These are phyloP conservation scores for Gavia stellata DNA, from an alignment of 2,113 vertebrate genomes.

Conservation along the genomic window DNA sequence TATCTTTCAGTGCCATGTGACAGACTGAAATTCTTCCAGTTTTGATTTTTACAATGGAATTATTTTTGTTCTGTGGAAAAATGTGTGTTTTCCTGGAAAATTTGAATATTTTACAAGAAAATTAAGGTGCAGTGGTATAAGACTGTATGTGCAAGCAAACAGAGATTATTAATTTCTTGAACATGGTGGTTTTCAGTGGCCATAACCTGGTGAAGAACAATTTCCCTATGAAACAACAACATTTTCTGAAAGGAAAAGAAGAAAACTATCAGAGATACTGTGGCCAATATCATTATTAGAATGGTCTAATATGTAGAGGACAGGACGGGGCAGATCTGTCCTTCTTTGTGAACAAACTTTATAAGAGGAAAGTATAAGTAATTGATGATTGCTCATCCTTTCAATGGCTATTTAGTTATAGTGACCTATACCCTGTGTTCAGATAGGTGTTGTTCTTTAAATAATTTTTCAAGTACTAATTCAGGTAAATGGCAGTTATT, in stretches of 20 bases:
- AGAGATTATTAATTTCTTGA: neutral
- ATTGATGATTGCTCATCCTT: neutral
- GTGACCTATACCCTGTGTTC: neutral
- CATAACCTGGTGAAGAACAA: neutral
- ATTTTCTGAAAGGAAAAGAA: neutral
- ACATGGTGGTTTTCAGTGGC: neutral
- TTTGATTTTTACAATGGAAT: neutral
- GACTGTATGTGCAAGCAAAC: neutral
- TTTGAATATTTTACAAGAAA: neutral
- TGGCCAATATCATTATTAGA: neutral
- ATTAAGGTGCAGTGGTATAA: neutral
- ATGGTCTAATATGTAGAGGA: too few species aligned
- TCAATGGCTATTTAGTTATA: accelerated
- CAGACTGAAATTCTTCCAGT: neutral
- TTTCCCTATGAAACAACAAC: neutral
- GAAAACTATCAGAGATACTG: too few species aligned
- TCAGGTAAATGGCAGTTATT: neutral
- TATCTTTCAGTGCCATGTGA: neutral
- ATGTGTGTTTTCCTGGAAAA: neutral
- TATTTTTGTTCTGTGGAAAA: neutral
- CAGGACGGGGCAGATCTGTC: neutral
- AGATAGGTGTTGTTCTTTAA: neutral
- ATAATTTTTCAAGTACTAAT: neutral
- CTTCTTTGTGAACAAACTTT: neutral
- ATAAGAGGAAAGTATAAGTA: neutral